Evolutionary conservation across 2,113 vertebrate genomes (phyloP).

Genomic region (Microcebus jonahi): DNA sequence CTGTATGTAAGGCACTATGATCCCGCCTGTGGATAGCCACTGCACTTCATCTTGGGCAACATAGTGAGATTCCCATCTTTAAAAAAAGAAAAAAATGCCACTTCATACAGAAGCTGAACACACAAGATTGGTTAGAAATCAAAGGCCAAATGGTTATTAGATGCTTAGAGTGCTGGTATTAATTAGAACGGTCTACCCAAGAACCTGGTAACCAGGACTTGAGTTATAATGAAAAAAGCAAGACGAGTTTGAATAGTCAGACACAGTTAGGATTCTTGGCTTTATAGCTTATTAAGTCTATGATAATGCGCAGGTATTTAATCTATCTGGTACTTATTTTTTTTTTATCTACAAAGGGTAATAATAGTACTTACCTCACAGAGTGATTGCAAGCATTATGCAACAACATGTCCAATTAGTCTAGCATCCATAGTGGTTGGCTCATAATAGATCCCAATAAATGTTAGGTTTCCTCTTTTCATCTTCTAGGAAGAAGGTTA

Average conservation of each 20-base stretch:
- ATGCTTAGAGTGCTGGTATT: neutral
- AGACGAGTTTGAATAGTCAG: neutral
- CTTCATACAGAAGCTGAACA: neutral
- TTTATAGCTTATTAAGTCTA: neutral
- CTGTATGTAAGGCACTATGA: neutral
- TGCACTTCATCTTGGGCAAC: neutral
- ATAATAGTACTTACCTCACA: neutral
- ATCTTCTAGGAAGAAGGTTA: conserved; percentile 25
- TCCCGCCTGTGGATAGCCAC: neutral
- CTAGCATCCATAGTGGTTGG: neutral
- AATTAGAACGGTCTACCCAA: neutral
- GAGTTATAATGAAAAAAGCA: neutral
- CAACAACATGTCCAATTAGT: neutral
- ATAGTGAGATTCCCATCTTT: neutral
- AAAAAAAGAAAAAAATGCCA: neutral
- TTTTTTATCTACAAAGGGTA: neutral
- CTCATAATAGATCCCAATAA: neutral
- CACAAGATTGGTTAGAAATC: neutral
- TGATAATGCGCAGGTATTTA: neutral
- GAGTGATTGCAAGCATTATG: neutral
- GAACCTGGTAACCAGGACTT: neutral
- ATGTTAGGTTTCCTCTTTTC: neutral
- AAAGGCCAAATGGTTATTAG: neutral
- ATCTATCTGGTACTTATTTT: neutral
- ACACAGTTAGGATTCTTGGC: neutral